phyloP scores from a whole-genome alignment of 2,888 invertebrate genomes.

The Drosophila neonasuta region DNA sequence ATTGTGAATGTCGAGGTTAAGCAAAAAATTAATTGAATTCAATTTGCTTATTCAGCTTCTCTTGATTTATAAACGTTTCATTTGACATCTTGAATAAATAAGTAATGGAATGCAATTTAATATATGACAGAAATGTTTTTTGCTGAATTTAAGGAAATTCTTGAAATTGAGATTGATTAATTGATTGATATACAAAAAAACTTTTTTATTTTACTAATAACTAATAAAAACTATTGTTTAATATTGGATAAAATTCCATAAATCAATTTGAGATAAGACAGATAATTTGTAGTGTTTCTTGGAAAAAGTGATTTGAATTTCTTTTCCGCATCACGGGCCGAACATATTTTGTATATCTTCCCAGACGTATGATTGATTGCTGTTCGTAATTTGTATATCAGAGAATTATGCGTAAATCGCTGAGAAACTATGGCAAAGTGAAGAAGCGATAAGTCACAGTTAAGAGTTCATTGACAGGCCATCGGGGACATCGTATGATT shows the following conservation, averaged over 20 bases:
- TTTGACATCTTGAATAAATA: not conserved
- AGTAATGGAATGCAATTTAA: not conserved
- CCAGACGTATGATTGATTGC: conserved; percentile 32
- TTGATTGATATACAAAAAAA: not conserved
- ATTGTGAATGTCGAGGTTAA: conserved; percentile 26
- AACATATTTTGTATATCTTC: not conserved
- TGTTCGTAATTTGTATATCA: conserved; percentile 8
- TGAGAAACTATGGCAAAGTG: not conserved
- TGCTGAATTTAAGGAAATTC: not conserved
- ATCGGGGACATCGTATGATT: conserved; percentile 31
- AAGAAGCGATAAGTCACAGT: conserved; percentile 4
- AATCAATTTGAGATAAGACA: not conserved
- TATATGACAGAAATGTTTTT: not conserved
- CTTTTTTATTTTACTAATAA: not conserved
- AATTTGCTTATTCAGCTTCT: conserved; percentile 6
- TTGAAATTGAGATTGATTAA: conserved; percentile 1
- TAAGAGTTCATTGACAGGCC: conserved; percentile 10
- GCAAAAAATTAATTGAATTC: conserved; percentile 32
- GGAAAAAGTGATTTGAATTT: not conserved
- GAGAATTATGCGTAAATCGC: conserved; percentile 6
- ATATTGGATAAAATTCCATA: not conserved
- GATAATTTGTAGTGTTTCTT: not conserved
- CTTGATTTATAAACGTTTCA: conserved; percentile 18
- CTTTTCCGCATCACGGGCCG: not conserved
- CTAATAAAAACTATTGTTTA: not conserved